Percentiles rank a stretch among this genome's conserved stretches.
These are phyloP conservation scores for Drosophila athabasca DNA, from an alignment of 1,140 invertebrate species.

Conservation along the genomic window DNA sequence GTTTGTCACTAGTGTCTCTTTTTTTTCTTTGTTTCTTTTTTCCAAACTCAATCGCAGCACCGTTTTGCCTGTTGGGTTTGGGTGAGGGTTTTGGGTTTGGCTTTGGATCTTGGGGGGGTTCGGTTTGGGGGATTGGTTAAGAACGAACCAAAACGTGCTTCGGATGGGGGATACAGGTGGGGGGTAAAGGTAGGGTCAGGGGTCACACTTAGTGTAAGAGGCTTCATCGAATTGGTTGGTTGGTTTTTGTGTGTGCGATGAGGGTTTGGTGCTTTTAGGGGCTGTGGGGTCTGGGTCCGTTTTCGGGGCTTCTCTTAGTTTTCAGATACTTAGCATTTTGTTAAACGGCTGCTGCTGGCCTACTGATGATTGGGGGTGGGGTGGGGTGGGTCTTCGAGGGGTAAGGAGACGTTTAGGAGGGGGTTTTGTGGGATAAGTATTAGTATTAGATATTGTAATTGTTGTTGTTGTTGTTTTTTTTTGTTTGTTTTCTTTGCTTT, in stretches of 20 bases:
- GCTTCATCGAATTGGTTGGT: slow-evolving; percentile 31
- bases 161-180: not conserved
- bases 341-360: too few relatives aligned
- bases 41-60: slow-evolving; percentile 80
- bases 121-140: slow-evolving; percentile 21
- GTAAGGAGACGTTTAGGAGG: not conserved
- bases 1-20: slow-evolving; percentile 84
- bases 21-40: slow-evolving; percentile 83
- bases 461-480: slow-evolving; percentile 9
- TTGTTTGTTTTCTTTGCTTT: slow-evolving; percentile 19
- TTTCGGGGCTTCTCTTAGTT: slow-evolving; percentile 1
- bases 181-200: slow-evolving; percentile 10
- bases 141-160: slow-evolving; percentile 46
- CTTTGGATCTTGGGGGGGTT: slow-evolving; percentile 8
- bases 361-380: not conserved
- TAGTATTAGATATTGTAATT: slow-evolving; percentile 43
- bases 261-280: too few relatives aligned
- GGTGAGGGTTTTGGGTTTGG: slow-evolving; percentile 1
- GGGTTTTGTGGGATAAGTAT: slow-evolving; percentile 40
- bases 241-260: not conserved
- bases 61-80: slow-evolving; percentile 64
- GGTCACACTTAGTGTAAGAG: slow-evolving; percentile 26
- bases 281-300: not conserved
- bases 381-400: slow-evolving; percentile 1
- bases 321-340: slow-evolving; percentile 25